Conservation (phyloP, 2,113 vertebrate genomes). For the Lanius collurio region DNA sequence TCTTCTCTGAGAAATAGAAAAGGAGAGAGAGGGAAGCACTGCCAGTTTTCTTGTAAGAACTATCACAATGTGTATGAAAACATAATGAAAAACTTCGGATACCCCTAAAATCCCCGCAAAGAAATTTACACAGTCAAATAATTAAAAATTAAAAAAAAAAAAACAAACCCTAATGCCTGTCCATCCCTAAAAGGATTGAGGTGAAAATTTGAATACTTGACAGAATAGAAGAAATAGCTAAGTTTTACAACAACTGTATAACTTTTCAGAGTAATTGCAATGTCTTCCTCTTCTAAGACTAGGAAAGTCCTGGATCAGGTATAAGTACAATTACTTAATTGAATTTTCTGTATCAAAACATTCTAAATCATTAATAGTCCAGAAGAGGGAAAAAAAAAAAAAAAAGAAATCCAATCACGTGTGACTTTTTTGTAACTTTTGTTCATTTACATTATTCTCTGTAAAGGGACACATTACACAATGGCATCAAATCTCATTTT, state of each 20-base stretch:
- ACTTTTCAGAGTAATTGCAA: not conserved
- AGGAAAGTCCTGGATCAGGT: slow-evolving; percentile 6
- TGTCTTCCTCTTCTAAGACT: not conserved
- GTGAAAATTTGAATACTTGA: not conserved
- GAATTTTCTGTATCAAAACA: slow-evolving; percentile 14
- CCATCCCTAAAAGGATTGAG: not conserved
- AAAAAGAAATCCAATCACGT: not conserved
- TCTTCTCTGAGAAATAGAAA: not conserved
- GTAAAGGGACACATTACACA: not conserved
- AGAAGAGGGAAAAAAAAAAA: not conserved
- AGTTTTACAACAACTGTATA: not conserved
- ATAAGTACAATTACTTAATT: not conserved
- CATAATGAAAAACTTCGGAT: not conserved
- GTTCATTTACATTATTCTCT: not conserved
- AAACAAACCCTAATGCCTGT: not conserved
- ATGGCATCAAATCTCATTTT: not conserved
- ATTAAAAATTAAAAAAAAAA: not conserved
- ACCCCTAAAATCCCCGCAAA: not conserved
- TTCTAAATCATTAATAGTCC: not conserved
- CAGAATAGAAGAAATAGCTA: not conserved
- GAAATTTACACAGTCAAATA: not conserved
- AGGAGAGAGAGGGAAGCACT: not conserved
- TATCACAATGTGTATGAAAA: not conserved
- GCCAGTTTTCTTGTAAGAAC: not conserved
- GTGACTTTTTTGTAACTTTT: not conserved